A percentile compares a stretch with the other conserved stretches of the same genome.
These are phyloP conservation scores for Amblyopsis rosae DNA, from an alignment of 2,113 vertebrate genomes.

Conservation along the genomic window DNA sequence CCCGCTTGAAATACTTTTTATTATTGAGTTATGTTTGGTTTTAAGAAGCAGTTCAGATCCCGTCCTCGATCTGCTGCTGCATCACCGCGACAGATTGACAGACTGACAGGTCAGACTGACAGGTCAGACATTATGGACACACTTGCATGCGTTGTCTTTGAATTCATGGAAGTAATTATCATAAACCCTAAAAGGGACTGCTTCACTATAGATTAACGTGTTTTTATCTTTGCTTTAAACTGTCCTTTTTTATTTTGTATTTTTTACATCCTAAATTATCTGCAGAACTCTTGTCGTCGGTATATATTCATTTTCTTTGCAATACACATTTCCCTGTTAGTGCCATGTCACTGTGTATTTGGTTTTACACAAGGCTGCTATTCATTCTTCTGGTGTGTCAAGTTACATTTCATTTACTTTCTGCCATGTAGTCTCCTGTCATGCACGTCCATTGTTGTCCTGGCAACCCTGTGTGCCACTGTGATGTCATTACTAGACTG, in stretches of 20 bases:
- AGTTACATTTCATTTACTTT: constrained; percentile 29
- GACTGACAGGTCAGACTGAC: neutral
- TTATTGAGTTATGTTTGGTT: constrained; percentile 61
- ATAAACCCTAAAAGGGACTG: constrained; percentile 7
- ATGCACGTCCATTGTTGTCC: constrained; percentile 66
- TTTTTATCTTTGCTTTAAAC: constrained; percentile 19
- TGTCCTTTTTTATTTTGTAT: constrained; percentile 8
- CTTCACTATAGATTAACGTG: constrained; percentile 18
- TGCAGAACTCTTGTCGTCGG: neutral
- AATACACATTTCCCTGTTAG: constrained; percentile 2
- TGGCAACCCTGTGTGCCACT: constrained; percentile 33
- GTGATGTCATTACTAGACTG: constrained; percentile 38
- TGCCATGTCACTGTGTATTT: too few species aligned
- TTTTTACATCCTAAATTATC: neutral
- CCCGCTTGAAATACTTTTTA: constrained; percentile 51
- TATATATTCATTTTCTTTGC: constrained; percentile 1
- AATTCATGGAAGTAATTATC: neutral
- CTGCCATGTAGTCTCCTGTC: constrained; percentile 39
- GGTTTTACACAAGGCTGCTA: too few species aligned
- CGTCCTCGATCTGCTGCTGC: constrained; percentile 3
- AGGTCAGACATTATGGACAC: neutral
- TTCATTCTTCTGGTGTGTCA: neutral
- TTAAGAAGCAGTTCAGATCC: constrained; percentile 38
- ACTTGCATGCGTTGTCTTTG: constrained; percentile 46
- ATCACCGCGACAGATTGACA: constrained; percentile 2